A percentile compares a stretch with the other conserved stretches of the same genome.
Conservation (phyloP, 2,797 vertebrate species). For the Coregonus suidteri region DNA sequence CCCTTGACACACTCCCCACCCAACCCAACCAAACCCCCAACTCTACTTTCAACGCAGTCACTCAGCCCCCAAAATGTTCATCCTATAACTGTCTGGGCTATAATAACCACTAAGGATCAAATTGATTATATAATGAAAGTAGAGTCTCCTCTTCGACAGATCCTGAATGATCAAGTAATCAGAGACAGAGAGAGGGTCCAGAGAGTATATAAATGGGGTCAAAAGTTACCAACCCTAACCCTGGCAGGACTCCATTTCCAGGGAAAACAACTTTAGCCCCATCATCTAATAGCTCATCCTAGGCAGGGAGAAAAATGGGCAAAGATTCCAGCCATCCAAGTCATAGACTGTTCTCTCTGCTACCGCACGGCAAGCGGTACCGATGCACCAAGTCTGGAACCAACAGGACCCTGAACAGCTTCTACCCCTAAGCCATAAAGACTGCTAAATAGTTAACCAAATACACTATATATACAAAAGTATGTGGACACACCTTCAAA, state of each 20-base stretch:
- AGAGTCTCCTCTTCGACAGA: constrained; percentile 45
- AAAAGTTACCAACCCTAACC: background rate
- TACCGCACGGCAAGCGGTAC: no score
- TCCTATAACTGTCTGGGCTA: constrained; percentile 49
- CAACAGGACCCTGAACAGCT: no score
- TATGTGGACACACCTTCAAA: no score
- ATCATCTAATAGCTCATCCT: constrained; percentile 7
- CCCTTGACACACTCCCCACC: background rate
- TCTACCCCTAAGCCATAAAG: no score
- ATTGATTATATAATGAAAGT: constrained; percentile 65
- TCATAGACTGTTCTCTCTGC: no score
- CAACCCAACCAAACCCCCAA: background rate
- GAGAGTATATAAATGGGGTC: constrained; percentile 31
- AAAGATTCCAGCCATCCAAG: no score
- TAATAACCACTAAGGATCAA: constrained; percentile 58
- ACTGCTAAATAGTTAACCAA: no score
- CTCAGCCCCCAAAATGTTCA: constrained; percentile 13
- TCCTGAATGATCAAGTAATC: constrained; percentile 64
- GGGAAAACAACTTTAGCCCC: constrained; percentile 22
- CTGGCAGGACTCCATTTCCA: constrained; percentile 5
- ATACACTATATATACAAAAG: no score
- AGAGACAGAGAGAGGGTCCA: constrained; percentile 17
- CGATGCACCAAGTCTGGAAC: no score
- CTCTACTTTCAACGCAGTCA: background rate
- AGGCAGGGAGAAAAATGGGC: background rate